phyloP scores from a whole-genome alignment of 2,797 vertebrate species.

The Brachyrhaphis roseni region DNA sequence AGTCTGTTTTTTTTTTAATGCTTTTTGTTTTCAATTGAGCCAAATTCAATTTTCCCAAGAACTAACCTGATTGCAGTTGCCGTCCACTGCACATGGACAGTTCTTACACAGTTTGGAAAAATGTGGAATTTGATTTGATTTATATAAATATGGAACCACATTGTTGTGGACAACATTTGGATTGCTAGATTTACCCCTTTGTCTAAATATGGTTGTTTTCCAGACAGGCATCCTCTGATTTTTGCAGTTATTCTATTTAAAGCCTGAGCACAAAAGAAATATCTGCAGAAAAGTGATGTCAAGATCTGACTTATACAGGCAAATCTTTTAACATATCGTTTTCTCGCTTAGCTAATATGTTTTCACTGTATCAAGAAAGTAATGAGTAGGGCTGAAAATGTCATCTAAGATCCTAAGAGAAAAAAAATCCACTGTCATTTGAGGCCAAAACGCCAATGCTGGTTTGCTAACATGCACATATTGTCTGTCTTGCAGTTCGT shows the following conservation, averaged over 20 bases:
- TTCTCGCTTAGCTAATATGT: neutral
- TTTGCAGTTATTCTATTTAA: neutral
- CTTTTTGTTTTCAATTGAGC: neutral
- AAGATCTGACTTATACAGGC: neutral
- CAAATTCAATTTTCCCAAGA: neutral
- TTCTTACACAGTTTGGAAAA: neutral
- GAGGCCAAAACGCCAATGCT: neutral
- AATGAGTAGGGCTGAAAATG: neutral
- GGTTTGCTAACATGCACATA: slow-evolving; percentile 15
- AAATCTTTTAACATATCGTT: neutral
- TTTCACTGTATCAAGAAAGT: neutral
- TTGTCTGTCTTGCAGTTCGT: slow-evolving; percentile 80
- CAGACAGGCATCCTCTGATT: neutral
- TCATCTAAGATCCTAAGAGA: neutral
- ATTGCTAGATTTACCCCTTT: neutral
- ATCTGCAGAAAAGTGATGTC: neutral
- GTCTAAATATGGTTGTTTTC: neutral
- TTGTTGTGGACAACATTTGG: neutral
- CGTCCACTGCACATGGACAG: slow-evolving; percentile 5
- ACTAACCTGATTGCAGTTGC: slow-evolving; percentile 16
- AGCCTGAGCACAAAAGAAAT: neutral
- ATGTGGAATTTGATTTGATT: neutral
- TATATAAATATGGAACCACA: neutral
- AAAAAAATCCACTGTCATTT: neutral
- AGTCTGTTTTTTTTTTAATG: neutral